These are phyloP conservation scores for Microtus ochrogaster DNA, from an alignment of 2,113 vertebrate species.

Conservation along the genomic window DNA sequence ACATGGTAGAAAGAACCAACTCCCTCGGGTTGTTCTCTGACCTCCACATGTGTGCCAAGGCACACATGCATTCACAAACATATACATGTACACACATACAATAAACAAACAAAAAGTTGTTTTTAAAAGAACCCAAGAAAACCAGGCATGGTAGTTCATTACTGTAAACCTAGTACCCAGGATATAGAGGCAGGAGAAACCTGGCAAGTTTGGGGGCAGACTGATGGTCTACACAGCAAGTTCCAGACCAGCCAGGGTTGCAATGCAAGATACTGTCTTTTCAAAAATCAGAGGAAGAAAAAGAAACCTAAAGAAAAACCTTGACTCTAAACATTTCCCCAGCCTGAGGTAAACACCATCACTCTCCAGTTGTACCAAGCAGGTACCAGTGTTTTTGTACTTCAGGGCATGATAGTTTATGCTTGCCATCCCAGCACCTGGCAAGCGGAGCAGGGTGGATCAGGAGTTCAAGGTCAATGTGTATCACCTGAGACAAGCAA, in stretches of 20 bases:
- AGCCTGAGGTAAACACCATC: background rate
- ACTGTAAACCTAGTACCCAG: background rate
- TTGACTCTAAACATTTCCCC: background rate
- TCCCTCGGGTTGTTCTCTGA: background rate
- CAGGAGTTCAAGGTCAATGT: background rate
- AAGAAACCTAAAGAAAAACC: background rate
- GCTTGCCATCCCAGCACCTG: background rate
- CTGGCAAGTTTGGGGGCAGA: background rate
- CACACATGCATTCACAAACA: background rate
- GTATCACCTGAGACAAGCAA: background rate
- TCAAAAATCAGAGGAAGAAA: background rate
- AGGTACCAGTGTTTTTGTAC: background rate
- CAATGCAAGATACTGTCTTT: background rate
- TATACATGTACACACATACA: background rate
- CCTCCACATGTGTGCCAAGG: background rate
- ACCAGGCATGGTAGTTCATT: background rate
- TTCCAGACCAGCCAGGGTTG: background rate
- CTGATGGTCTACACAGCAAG: background rate
- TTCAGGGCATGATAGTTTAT: background rate
- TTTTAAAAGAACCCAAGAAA: background rate
- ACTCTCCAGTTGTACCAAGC: background rate
- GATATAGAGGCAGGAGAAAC: background rate
- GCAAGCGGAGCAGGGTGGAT: no score
- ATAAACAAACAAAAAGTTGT: background rate
- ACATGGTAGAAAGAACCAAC: background rate